A percentile compares a stretch with the other conserved stretches of the same genome.
phyloP scores from a whole-genome alignment of 2,113 vertebrate species.

The Hipposideros armiger region DNA sequence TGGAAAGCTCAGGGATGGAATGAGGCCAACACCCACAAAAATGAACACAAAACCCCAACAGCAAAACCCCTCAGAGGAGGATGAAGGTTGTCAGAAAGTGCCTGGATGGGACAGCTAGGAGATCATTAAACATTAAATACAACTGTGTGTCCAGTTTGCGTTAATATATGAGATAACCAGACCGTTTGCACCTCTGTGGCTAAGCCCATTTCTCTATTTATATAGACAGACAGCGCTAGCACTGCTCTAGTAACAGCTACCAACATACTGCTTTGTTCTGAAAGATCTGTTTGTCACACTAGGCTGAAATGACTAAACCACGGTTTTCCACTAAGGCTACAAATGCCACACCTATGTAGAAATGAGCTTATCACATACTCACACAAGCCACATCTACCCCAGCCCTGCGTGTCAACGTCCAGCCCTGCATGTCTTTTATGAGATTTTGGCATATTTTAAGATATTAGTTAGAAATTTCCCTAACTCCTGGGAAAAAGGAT shows the following conservation, averaged over 20 bases:
- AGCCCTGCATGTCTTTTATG: constrained; percentile 79
- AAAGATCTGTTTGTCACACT: constrained; percentile 72
- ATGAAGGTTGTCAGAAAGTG: constrained; percentile 80
- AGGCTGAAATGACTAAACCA: constrained; percentile 79
- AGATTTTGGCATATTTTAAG: background rate
- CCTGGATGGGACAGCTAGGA: constrained; percentile 66
- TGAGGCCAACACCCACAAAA: constrained; percentile 60
- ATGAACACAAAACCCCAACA: constrained; percentile 49
- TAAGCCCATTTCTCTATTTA: constrained; percentile 77
- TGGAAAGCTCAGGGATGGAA: constrained; percentile 43
- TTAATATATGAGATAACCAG: background rate
- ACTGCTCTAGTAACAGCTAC: constrained; percentile 76
- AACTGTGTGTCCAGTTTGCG: constrained; percentile 74
- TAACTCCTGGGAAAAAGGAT: background rate
- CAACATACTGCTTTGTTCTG: constrained; percentile 40
- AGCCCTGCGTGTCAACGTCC: constrained; percentile 82
- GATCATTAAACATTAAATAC: constrained; percentile 48
- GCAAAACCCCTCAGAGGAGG: constrained; percentile 45
- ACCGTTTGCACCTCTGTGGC: constrained; percentile 67
- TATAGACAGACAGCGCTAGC: constrained; percentile 71
- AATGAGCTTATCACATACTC: constrained; percentile 58
- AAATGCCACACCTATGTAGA: constrained; percentile 81
- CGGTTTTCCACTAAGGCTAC: constrained; percentile 81
- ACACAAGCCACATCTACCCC: constrained; percentile 73
- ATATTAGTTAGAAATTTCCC: background rate